Base-by-base conservation (phyloP, 2,113 vertebrate species). In the Spilogale gracilis region DNA sequence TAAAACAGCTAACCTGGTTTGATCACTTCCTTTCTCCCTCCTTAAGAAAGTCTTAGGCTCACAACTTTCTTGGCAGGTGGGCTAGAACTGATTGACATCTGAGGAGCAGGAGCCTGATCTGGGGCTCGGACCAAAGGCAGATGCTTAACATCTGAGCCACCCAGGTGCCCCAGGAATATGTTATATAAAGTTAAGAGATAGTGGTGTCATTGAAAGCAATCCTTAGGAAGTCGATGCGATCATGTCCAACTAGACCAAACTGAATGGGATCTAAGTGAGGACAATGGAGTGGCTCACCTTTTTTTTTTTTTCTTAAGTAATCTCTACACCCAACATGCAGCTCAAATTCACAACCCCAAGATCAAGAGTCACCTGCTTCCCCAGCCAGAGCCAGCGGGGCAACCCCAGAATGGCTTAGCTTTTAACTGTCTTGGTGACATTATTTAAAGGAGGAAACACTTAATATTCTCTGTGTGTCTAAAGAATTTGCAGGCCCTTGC, bases 1-100 rank as follows among this genome's bases (percentile, higher is more conserved):
- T 92, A 78, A 96, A 94, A 97, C 58, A 94, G 21, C 58, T 89
- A 45, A 82, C 52, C 18, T 88, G 38, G 11, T 89, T 83, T 85
- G 32, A 90, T 88, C 58, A 18, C 16, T 86, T 38, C 82, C 10
- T 63, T 93, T 89, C 23, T 91, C 23, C n/a, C 9, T 89, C 16
- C 82, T 95, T 95, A 76, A 96, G 27, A 82, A 86, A 60, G 32
- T 92, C 38, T 58, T 11, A 27, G 23, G 69, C 52, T 87, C 69
- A 25, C 58, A 74, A 83, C 67, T 80, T 90, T 80, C 74, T 83
- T 92, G 87, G 54, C 83, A 83, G 87, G 32, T 89, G 78, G 78
- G 25, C 27, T 97, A 82, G 38, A 91, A 84, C 58, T 67, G n/a
- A 89, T 32, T 50, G 93, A 94, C 54, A 56, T 71, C 20, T 58